Percentiles rank a stretch among this genome's conserved stretches.
Evolutionary conservation across 2,797 vertebrate species (phyloP).

Genomic region (Amblyraja radiata): DNA sequence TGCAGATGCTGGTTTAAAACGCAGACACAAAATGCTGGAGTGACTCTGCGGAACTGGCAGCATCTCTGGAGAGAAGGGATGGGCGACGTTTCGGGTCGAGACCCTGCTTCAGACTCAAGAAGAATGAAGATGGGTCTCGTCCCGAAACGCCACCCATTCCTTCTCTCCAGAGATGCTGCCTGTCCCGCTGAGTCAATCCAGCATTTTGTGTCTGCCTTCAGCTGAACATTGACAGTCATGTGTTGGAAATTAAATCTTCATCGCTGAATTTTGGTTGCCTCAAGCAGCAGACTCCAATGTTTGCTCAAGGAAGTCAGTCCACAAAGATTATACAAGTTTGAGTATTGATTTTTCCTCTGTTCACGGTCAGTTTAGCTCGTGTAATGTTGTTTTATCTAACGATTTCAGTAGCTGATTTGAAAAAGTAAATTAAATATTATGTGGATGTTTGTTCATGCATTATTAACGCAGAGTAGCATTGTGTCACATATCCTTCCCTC

Average conservation of each 20-base stretch:
- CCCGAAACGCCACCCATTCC: too few relatives aligned
- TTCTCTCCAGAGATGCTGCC: too few relatives aligned
- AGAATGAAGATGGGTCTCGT: too few relatives aligned
- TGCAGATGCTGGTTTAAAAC: too few relatives aligned
- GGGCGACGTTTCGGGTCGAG: too few relatives aligned
- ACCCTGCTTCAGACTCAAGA: too few relatives aligned
- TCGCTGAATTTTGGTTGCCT: not conserved
- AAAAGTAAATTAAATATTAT: not conserved
- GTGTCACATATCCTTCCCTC: not conserved
- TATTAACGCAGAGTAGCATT: not conserved
- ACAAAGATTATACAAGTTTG: not conserved
- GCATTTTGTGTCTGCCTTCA: too few relatives aligned
- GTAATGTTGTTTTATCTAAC: not conserved
- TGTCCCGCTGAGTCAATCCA: too few relatives aligned
- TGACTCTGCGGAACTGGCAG: too few relatives aligned
- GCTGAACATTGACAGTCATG: not conserved
- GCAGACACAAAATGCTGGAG: too few relatives aligned
- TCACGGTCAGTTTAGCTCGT: not conserved
- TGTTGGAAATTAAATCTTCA: conserved; percentile 15
- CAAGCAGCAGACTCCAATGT: not conserved
- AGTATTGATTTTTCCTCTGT: not conserved
- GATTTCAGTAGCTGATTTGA: not conserved
- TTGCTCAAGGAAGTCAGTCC: not conserved
- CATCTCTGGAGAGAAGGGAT: too few relatives aligned
- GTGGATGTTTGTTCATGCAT: conserved; percentile 11